Percentiles rank a stretch among this genome's conserved stretches.
phyloP scores from a whole-genome alignment of 2,888 invertebrate species.

The Melanotus villosus region DNA sequence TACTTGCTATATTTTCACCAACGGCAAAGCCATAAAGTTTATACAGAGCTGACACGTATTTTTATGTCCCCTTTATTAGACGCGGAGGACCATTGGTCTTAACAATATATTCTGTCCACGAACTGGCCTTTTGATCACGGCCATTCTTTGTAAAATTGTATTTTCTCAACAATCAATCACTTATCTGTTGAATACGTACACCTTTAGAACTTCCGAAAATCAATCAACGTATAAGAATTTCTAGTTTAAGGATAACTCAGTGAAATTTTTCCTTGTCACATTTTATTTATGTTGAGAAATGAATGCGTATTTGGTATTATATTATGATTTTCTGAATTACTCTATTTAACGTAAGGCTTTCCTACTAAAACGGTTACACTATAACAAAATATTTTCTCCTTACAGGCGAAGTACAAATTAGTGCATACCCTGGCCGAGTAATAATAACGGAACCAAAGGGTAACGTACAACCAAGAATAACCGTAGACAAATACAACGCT shows the following conservation, averaged over 20 bases:
- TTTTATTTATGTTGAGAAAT: no score
- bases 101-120: slow-evolving; percentile 6
- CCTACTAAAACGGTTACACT: no score
- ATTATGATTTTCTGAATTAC: no score
- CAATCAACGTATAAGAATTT: background rate
- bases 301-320: no score
- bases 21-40: slow-evolving; percentile 8
- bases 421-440: slow-evolving; percentile 75
- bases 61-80: slow-evolving; percentile 3
- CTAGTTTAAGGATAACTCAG: no score
- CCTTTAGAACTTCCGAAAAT: background rate
- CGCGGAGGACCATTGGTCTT: background rate
- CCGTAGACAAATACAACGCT: slow-evolving; percentile 79
- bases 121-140: background rate
- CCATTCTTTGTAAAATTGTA: background rate
- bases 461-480: slow-evolving; percentile 80
- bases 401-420: slow-evolving; percentile 73
- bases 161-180: background rate
- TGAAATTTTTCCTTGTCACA: no score
- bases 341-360: no score
- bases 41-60: slow-evolving; percentile 17
- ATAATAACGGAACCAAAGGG: slow-evolving; percentile 84
- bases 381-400: no score
- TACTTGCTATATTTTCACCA: background rate
- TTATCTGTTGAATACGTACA: background rate